phyloP scores from a whole-genome alignment of 64 coral and sea anemone genomes.

The Anthopleura sola region DNA sequence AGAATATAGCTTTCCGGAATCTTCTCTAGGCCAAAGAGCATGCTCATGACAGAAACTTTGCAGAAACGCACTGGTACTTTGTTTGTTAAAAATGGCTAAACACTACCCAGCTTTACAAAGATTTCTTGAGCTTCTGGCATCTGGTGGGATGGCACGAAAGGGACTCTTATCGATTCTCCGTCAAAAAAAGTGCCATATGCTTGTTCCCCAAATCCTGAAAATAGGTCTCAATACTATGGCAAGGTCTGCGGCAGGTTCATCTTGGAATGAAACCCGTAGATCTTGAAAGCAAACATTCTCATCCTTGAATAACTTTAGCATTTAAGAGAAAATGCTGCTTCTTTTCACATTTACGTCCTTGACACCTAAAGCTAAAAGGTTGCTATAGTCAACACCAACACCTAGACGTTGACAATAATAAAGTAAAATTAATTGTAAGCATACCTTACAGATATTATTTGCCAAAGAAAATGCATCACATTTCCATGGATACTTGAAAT shows the following conservation, averaged over 20 bases:
- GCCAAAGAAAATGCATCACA: too few species aligned
- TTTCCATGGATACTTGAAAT: too few species aligned
- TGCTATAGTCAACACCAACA: too few species aligned
- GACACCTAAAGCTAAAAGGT: too few species aligned
- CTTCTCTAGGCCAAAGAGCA: slow-evolving; percentile 4
- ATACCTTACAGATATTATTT: too few species aligned
- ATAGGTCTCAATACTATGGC: slow-evolving; percentile 20
- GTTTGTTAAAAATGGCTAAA: slow-evolving; percentile 11
- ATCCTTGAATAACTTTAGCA: slow-evolving; percentile 3
- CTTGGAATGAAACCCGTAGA: slow-evolving; percentile 7
- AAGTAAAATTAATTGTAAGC: too few species aligned
- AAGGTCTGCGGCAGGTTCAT: slow-evolving; percentile 15
- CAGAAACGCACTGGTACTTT: slow-evolving; percentile 18
- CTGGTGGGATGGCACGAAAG: slow-evolving; percentile 22
- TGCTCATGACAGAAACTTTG: slow-evolving; percentile 8
- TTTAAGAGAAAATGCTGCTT: too few species aligned
- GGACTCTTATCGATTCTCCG: slow-evolving; percentile 22
- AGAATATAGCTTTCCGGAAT: background rate
- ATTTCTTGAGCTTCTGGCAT: slow-evolving; percentile 12
- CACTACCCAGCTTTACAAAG: background rate
- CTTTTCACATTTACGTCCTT: too few species aligned
- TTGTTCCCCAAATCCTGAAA: slow-evolving; percentile 23
- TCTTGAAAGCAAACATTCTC: background rate
- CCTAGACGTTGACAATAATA: too few species aligned
- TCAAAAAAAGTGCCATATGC: slow-evolving; percentile 12